phyloP scores from a whole-genome alignment of 1,140 invertebrate genomes.

The Musca domestica region DNA sequence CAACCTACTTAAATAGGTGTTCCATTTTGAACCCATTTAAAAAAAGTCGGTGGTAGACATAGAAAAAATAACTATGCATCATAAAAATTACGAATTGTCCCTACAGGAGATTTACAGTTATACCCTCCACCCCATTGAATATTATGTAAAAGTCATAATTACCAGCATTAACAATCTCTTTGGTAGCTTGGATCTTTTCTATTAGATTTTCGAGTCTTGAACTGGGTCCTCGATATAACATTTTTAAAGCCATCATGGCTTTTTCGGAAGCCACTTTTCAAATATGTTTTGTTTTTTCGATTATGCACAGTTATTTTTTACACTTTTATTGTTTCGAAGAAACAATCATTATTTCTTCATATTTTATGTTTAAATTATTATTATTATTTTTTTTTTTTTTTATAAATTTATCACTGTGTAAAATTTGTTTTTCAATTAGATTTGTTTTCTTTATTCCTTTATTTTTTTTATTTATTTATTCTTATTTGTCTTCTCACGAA shows the following conservation, averaged over 20 bases:
- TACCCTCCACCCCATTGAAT: too few species aligned
- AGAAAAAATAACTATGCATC: too few species aligned
- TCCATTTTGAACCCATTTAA: too few species aligned
- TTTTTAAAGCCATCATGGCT: conserved; percentile 55
- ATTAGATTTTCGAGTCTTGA: conserved; percentile 75
- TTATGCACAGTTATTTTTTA: background rate
- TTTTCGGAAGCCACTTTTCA: background rate
- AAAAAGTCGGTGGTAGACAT: too few species aligned
- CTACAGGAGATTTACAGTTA: too few species aligned
- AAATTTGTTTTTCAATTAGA: background rate
- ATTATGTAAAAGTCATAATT: conserved; percentile 25
- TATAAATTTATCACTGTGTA: background rate
- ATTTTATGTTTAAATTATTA: background rate
- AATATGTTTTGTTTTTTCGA: background rate
- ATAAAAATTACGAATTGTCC: too few species aligned
- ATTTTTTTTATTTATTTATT: background rate
- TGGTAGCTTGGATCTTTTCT: conserved; percentile 80
- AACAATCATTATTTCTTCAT: background rate
- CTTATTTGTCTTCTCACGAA: background rate
- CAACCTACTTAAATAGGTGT: too few species aligned
- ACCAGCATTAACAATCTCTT: conserved; percentile 57
- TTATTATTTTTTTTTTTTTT: background rate
- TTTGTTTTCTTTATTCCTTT: background rate
- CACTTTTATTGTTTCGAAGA: background rate
- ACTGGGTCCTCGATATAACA: conserved; percentile 80